Conservation (phyloP, 1,140 invertebrate species). For the Drosophila grimshawi region DNA sequence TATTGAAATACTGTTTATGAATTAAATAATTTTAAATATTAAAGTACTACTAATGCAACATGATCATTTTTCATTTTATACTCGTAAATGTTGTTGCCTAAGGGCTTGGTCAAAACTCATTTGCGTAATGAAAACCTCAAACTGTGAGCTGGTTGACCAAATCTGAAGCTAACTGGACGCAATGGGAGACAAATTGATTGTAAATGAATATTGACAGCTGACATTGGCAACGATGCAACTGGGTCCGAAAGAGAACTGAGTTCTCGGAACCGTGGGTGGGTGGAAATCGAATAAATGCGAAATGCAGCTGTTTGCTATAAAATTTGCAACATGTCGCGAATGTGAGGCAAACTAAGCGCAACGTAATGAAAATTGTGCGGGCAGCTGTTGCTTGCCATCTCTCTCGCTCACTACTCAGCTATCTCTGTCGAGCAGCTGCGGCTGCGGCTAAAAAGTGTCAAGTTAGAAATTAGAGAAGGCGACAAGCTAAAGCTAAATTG, state of each 20-base stretch:
- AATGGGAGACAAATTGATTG: conserved; percentile 81
- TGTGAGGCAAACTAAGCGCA: conserved; percentile 36
- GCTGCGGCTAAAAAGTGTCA: conserved; percentile 43
- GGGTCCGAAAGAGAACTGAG: conserved; percentile 1
- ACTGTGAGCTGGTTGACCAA: conserved; percentile 54
- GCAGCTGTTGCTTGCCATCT: conserved; percentile 18
- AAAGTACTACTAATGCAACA: too few species aligned
- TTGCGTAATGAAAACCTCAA: conserved; percentile 75
- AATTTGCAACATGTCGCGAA: conserved; percentile 52
- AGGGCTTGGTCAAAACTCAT: background rate
- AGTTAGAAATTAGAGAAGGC: conserved; percentile 43
- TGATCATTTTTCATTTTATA: too few species aligned
- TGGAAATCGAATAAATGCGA: background rate
- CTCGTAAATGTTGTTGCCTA: background rate
- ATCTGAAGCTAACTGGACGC: conserved; percentile 59
- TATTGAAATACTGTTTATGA: too few species aligned
- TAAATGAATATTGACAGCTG: conserved; percentile 81
- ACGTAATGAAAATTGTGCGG: conserved; percentile 54
- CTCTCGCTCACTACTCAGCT: background rate
- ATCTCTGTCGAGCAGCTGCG: background rate
- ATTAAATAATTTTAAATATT: too few species aligned
- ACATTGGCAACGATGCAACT: conserved; percentile 51
- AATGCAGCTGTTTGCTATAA: conserved; percentile 19
- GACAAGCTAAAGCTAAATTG: conserved; percentile 47
- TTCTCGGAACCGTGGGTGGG: background rate